Conservation (phyloP, 2,113 vertebrate species). For the Aramus guarauna region DNA sequence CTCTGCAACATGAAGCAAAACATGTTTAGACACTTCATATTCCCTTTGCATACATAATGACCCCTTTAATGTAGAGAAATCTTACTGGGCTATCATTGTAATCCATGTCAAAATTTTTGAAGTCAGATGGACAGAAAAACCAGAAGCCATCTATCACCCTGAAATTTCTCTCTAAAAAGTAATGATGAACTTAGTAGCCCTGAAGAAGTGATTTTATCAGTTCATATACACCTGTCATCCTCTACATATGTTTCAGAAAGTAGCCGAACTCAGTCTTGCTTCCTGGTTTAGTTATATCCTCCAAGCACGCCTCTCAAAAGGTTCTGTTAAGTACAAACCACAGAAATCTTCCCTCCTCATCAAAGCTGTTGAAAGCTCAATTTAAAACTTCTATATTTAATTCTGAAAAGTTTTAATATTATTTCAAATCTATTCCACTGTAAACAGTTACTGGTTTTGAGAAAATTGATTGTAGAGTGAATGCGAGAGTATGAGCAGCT, state of each 20-base stretch:
- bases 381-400: not conserved
- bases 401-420: not conserved
- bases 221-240: not conserved
- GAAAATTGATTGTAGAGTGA: not conserved
- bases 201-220: not conserved
- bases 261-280: not conserved
- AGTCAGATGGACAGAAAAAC: not conserved
- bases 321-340: not conserved
- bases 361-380: not conserved
- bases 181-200: not conserved
- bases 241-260: not conserved
- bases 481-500: not conserved
- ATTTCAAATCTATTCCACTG: not conserved
- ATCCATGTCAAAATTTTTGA: not conserved
- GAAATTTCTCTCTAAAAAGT: not conserved
- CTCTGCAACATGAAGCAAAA: not conserved
- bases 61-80: not conserved
- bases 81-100: not conserved
- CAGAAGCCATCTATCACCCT: not conserved
- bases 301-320: not conserved
- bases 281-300: not conserved
- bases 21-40: not conserved
- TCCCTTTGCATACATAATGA: not conserved
- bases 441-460: not conserved
- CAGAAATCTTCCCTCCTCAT: not conserved